Conservation (phyloP, 2,113 vertebrate species). For the Lutjanus erythropterus region DNA sequence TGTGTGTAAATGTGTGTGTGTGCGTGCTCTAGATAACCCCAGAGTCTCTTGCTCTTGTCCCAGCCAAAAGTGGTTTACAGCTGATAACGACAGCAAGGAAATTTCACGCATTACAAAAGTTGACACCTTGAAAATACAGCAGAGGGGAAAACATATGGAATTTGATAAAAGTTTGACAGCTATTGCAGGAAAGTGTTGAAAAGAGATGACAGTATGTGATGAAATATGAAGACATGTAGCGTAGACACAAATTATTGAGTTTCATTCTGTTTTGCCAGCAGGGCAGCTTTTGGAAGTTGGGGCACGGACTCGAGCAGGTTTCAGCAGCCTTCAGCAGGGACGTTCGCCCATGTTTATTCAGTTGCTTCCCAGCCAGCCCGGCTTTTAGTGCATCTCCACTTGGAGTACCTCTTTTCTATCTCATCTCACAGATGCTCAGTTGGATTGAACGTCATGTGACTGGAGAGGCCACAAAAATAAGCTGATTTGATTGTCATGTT, state of each 20-base stretch:
- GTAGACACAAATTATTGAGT: constrained; percentile 21
- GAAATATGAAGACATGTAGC: constrained; percentile 49
- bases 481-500: constrained; percentile 18
- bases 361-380: background rate
- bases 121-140: constrained; percentile 68
- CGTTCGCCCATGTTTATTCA: constrained; percentile 33
- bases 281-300: background rate
- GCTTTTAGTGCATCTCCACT: constrained; percentile 10
- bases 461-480: constrained; percentile 17
- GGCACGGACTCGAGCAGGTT: background rate
- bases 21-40: constrained; percentile 63
- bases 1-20: constrained; percentile 22
- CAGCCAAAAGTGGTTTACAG: constrained; percentile 65
- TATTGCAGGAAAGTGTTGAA: constrained; percentile 10
- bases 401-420: constrained; percentile 18
- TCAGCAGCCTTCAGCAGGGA: background rate
- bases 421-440: constrained; percentile 35
- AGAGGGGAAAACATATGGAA: constrained; percentile 51
- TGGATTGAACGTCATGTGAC: constrained; percentile 14
- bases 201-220: constrained; percentile 47
- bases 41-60: constrained; percentile 64
- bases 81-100: constrained; percentile 71
- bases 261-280: constrained; percentile 18
- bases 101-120: constrained; percentile 73
- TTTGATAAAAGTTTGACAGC: constrained; percentile 62